phyloP scores from a whole-genome alignment of 2,113 vertebrate species.

The Proteles cristata region DNA sequence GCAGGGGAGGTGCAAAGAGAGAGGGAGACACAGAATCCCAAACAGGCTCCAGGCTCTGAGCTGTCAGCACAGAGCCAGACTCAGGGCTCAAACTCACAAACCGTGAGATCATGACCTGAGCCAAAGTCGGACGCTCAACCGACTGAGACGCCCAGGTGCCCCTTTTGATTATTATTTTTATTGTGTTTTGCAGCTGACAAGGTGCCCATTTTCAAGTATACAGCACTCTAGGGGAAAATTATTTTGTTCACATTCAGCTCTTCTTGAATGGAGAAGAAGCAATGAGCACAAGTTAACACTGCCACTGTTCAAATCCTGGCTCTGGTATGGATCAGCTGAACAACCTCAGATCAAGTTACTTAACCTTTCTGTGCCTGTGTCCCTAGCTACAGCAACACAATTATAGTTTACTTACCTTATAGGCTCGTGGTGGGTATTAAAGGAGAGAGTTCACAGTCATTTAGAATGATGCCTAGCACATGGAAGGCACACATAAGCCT shows the following conservation, averaged over 20 bases:
- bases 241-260: not conserved
- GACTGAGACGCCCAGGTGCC: no score
- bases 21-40: no score
- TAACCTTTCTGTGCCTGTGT: not conserved
- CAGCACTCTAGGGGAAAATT: not conserved
- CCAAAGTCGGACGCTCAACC: no score
- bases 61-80: no score
- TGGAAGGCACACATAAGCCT: not conserved
- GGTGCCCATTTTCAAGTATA: slow-evolving; percentile 19
- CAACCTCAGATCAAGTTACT: not conserved
- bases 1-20: no score
- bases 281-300: not conserved
- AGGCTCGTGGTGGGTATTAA: not conserved
- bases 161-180: not conserved
- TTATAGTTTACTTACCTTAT: not conserved
- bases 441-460: not conserved
- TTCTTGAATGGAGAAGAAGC: not conserved
- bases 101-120: no score
- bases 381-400: not conserved
- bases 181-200: slow-evolving; percentile 2
- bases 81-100: no score
- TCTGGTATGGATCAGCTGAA: not conserved
- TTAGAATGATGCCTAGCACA: not conserved
- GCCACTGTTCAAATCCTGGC: not conserved
- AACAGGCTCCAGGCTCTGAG: no score